Evolutionary conservation across 2,797 vertebrate genomes (phyloP).

Genomic region (Characodon lateralis): DNA sequence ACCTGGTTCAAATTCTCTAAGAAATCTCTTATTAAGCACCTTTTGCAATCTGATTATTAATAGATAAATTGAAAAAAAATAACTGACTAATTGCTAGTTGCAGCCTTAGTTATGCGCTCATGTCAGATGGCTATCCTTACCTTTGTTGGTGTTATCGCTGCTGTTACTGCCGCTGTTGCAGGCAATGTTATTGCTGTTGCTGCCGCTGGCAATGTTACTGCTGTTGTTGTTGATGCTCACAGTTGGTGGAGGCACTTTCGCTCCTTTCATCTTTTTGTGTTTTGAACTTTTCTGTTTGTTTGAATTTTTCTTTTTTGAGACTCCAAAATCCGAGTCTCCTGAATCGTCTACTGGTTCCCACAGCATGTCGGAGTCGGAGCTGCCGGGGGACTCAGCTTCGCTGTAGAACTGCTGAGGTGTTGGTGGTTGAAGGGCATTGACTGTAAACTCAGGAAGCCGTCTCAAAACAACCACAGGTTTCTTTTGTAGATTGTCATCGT

Average conservation of each 20-base stretch:
- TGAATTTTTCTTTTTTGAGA: slow-evolving; percentile 12
- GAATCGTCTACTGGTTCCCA: slow-evolving; percentile 57
- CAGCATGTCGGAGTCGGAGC: slow-evolving; percentile 52
- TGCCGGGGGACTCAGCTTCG: slow-evolving; percentile 55
- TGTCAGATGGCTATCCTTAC: neutral
- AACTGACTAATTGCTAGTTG: too few relatives aligned
- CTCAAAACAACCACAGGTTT: slow-evolving; percentile 61
- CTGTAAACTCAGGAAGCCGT: slow-evolving; percentile 55
- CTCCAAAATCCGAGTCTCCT: slow-evolving; percentile 44
- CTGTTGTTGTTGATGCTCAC: neutral
- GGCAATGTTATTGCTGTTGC: neutral
- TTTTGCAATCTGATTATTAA: too few relatives aligned
- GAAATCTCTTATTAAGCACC: too few relatives aligned
- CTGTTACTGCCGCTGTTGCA: neutral
- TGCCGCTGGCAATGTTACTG: neutral
- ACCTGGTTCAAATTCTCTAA: too few relatives aligned
- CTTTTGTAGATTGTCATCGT: slow-evolving; percentile 22
- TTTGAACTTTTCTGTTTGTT: slow-evolving; percentile 27
- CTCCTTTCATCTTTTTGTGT: neutral
- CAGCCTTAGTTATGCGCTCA: neutral
- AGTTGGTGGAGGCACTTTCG: neutral
- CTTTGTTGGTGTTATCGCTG: neutral
- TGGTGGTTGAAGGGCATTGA: slow-evolving; percentile 50
- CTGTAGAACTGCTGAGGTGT: slow-evolving; percentile 61
- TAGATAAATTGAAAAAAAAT: too few relatives aligned